Base-by-base conservation (phyloP, 2,888 invertebrate species). In the Spodoptera littoralis region DNA sequence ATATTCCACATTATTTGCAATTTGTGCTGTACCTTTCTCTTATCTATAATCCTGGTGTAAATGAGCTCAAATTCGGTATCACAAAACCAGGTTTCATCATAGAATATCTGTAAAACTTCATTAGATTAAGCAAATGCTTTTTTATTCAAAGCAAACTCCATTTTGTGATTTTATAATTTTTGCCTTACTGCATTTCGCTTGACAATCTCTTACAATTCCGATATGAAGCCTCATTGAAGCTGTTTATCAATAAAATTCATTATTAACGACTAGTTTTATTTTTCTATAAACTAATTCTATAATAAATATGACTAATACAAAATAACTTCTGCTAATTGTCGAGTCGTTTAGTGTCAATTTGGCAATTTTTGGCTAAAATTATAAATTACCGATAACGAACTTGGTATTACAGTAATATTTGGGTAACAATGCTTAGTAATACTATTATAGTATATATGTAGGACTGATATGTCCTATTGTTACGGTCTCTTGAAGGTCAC, bases 351-450 rank as follows among this genome's bases (percentile, higher is more conserved):
- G 72, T 80, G 76, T 84, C 81, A 80, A 88, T 94, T 94, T 94
- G 93, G 93, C 93, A 92, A 91, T 90, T 90, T 92, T 93, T 94
- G 92, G 92, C 92, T 83, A 85, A 92, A 90, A 91, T 84, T 79
- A 91, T 86, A 87, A 84, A 80, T 85, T 76, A 80, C 82, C 83
- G 86, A 81, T 78, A 64, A 62, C 42, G 3, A 43, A 58, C 12
- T 56, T 43, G 36, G 22, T 60, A 47, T 59, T 70, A 30, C 44
- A 56, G 48, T 50, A 49, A 58, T 44, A 58, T 56, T 71, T 63
- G 53, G 41, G 24, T 56, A 59, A 45, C 12, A 50, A 27, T 52
- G 51, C 24, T 42, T 36, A 53, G 27, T 11, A 49, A 44, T 27
- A 46, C 41, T 49, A 60, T 46, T 22, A 13, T 8, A 13, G 18